Percentiles rank a stretch among this genome's conserved stretches.
Evolutionary conservation across 92 coral and sea anemone genomes (phyloP).

Genomic region (Zoanthus sansibaricus): DNA sequence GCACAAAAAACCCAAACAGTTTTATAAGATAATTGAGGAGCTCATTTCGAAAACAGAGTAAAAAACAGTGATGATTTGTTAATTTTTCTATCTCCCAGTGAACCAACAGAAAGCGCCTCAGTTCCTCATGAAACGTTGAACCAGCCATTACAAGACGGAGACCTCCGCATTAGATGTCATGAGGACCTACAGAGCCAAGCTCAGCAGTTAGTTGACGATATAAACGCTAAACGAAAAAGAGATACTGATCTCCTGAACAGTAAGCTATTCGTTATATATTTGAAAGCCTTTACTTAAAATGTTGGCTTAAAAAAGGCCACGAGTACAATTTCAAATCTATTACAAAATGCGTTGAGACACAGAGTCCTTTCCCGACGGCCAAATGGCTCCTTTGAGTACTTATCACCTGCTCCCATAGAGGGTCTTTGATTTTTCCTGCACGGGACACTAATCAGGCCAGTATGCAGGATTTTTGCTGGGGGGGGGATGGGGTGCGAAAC

Average conservation of each 20-base stretch:
- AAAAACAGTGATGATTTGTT: too few relatives aligned
- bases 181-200: conserved; percentile 87
- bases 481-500: too few relatives aligned
- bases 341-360: too few relatives aligned
- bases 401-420: too few relatives aligned
- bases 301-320: too few relatives aligned
- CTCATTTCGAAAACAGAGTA: neutral
- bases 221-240: conserved; percentile 93
- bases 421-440: too few relatives aligned
- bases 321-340: too few relatives aligned
- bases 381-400: too few relatives aligned
- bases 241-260: conserved; percentile 89
- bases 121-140: conserved; percentile 13
- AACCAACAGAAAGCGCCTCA: conserved; percentile 31
- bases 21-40: neutral
- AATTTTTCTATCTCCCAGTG: neutral
- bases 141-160: conserved; percentile 5
- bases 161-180: conserved; percentile 54
- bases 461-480: too few relatives aligned
- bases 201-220: conserved; percentile 94
- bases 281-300: too few relatives aligned
- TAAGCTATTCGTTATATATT: neutral
- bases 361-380: too few relatives aligned
- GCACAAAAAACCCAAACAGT: neutral
- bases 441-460: too few relatives aligned